phyloP scores from a whole-genome alignment of 2,797 vertebrate species.

The Leuciscus waleckii region DNA sequence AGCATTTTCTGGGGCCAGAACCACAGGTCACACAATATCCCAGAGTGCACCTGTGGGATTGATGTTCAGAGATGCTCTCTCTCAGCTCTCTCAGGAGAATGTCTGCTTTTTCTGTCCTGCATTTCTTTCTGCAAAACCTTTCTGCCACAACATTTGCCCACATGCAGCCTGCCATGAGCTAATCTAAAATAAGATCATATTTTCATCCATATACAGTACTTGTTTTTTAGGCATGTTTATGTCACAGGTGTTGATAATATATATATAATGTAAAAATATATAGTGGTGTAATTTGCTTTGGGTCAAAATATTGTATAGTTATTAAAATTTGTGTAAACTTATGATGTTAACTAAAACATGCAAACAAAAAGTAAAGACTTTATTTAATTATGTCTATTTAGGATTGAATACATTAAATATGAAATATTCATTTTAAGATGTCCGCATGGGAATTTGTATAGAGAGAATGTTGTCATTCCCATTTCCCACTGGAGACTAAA shows the following conservation, averaged over 20 bases:
- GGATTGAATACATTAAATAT: background rate
- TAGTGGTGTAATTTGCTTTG: no score
- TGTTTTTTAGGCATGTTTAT: background rate
- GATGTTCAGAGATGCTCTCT: background rate
- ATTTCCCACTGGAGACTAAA: background rate
- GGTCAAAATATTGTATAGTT: background rate
- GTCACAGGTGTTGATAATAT: background rate
- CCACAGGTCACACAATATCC: conserved; percentile 13
- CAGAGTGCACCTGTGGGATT: background rate
- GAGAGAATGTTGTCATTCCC: background rate
- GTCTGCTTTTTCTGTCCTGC: background rate
- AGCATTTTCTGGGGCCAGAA: conserved; percentile 34
- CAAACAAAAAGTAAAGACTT: background rate
- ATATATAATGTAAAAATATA: no score
- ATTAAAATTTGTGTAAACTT: background rate
- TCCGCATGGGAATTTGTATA: background rate
- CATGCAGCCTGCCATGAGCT: background rate
- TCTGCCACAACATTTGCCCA: background rate
- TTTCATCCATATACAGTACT: background rate
- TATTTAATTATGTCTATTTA: background rate
- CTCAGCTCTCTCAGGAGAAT: background rate
- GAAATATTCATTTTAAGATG: background rate
- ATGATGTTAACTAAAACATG: background rate
- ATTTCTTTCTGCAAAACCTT: background rate
- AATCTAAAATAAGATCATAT: background rate